Evolutionary conservation across 2,888 invertebrate species (phyloP).

Genomic region (Chrysomela aeneicollis): DNA sequence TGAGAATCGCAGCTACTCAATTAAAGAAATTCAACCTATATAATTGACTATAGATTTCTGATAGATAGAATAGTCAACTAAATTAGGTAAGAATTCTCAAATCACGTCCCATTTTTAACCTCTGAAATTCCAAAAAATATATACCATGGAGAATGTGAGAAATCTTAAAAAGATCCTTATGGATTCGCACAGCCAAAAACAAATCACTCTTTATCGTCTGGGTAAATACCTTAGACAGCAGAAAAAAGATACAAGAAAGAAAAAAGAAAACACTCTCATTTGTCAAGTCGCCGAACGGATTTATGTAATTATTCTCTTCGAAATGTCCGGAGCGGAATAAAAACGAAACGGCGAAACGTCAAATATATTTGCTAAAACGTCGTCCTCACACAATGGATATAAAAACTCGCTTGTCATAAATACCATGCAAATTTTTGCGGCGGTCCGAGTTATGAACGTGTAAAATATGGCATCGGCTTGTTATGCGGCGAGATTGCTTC

Average conservation of each 20-base stretch:
- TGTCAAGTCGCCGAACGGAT: conserved; percentile 24
- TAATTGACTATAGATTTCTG: no score
- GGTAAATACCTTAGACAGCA: background rate
- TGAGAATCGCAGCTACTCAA: no score
- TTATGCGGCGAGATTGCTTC: conserved; percentile 2
- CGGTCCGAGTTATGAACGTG: conserved; percentile 16
- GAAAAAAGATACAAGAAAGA: background rate
- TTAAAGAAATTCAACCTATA: no score
- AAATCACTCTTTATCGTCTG: conserved; percentile 4
- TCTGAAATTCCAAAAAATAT: no score
- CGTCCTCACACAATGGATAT: conserved; percentile 32
- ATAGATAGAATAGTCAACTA: no score
- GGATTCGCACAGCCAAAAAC: background rate
- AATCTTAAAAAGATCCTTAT: no score
- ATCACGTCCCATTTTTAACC: no score
- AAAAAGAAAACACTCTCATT: conserved; percentile 19
- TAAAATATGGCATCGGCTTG: conserved; percentile 12
- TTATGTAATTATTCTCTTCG: conserved; percentile 38
- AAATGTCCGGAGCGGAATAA: conserved; percentile 20
- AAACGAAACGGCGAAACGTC: conserved; percentile 32
- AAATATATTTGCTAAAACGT: conserved; percentile 40
- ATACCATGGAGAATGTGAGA: no score
- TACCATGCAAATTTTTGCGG: conserved; percentile 30
- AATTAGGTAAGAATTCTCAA: no score
- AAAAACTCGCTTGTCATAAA: conserved; percentile 40